phyloP scores from a whole-genome alignment of 2,113 vertebrate species.

The Gracilinanus agilis region DNA sequence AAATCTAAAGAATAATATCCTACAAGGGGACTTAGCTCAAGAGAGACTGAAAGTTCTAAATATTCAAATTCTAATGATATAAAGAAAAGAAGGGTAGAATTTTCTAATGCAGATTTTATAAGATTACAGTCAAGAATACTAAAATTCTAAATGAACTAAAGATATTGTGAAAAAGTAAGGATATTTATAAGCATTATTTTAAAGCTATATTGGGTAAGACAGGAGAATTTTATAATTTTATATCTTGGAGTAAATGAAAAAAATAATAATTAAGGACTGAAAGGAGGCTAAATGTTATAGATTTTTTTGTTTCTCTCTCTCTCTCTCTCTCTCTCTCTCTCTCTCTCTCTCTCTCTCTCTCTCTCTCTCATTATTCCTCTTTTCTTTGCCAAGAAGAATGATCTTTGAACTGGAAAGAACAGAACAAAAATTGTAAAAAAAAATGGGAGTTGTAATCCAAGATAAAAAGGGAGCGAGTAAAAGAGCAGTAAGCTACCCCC shows the following conservation, averaged over 20 bases:
- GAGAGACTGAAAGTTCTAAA: too few relatives aligned
- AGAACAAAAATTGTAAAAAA: background rate
- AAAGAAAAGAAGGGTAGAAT: background rate
- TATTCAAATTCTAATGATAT: too few relatives aligned
- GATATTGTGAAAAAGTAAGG: background rate
- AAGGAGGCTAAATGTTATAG: background rate
- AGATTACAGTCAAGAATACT: background rate
- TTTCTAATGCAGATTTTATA: background rate
- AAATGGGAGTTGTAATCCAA: background rate
- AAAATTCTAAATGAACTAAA: background rate
- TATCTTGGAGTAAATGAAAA: background rate
- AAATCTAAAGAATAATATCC: too few relatives aligned
- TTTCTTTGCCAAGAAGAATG: background rate
- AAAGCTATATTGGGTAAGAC: background rate
- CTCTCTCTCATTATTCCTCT: background rate
- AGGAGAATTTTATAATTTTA: background rate
- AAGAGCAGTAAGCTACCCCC: background rate
- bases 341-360: background rate
- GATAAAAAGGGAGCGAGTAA: background rate
- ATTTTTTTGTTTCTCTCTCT: background rate
- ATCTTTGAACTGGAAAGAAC: background rate
- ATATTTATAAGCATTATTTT: background rate
- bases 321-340: background rate
- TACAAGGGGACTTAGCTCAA: too few relatives aligned
- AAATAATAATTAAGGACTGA: background rate